Conservation (phyloP, 2,888 invertebrate species). For the Ichneumon xanthorius region DNA sequence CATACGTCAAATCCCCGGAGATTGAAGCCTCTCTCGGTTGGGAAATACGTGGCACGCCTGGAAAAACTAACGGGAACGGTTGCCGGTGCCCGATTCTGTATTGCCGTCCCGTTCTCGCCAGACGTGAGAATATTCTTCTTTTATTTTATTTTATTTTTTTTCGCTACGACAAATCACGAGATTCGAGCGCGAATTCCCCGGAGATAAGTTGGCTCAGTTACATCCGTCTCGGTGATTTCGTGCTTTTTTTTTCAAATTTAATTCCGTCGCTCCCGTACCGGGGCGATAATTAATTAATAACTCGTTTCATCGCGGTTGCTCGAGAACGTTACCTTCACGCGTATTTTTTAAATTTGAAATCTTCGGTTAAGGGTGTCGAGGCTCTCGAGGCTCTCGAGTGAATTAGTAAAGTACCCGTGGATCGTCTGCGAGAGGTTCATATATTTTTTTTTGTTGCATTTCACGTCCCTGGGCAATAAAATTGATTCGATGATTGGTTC, state of each 20-base stretch:
- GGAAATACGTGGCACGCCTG: conserved; percentile 32
- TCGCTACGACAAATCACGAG: conserved; percentile 12
- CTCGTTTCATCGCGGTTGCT: neutral
- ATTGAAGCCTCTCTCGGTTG: conserved; percentile 41
- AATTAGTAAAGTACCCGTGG: conserved; percentile 1
- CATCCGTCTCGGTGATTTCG: conserved; percentile 41
- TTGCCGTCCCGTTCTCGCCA: neutral
- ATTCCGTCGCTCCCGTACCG: neutral
- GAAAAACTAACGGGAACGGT: conserved; percentile 14
- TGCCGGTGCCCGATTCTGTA: neutral
- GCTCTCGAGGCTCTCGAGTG: neutral
- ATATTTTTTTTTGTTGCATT: neutral
- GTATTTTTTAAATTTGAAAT: neutral
- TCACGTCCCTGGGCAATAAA: neutral
- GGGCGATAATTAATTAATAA: conserved; percentile 48
- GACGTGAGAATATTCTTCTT: neutral
- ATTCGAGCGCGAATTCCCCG: conserved; percentile 29
- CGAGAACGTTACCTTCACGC: neutral
- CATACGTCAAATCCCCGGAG: conserved; percentile 57
- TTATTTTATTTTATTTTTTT: neutral
- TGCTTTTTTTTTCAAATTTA: neutral
- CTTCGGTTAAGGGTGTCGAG: neutral
- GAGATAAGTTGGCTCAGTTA: conserved; percentile 39
- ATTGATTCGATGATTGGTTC: conserved; percentile 24
- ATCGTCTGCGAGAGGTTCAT: neutral